Evolutionary conservation across 2,888 invertebrate species (phyloP).

Genomic region (Lasioglossum malachurum): DNA sequence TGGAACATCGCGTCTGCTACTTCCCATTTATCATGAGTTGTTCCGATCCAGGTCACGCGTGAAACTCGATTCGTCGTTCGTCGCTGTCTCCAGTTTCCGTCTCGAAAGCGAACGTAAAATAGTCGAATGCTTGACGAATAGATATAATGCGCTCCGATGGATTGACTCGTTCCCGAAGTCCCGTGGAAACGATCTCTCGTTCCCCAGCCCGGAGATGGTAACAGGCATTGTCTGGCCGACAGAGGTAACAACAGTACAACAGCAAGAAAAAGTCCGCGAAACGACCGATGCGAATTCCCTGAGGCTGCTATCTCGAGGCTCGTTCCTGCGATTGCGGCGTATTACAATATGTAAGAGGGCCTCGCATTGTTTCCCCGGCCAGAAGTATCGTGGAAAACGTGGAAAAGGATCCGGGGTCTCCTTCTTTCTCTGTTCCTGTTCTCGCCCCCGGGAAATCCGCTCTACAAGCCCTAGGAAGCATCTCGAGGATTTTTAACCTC

Average conservation of each 20-base stretch:
- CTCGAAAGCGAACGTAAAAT: not conserved
- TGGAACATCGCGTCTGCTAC: not conserved
- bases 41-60: conserved; percentile 9
- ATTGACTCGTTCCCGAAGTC: not conserved
- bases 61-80: not conserved
- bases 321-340: conserved; percentile 26
- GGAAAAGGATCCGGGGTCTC: conserved; percentile 30
- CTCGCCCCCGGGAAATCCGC: not conserved
- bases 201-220: conserved; percentile 19
- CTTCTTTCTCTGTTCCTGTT: conserved; percentile 11
- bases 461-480: not conserved
- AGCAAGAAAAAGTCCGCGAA: conserved; percentile 8
- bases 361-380: conserved; percentile 30
- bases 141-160: not conserved
- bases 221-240: conserved; percentile 32
- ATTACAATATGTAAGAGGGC: conserved; percentile 27
- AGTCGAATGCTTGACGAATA: not conserved
- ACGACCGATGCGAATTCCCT: conserved; percentile 38
- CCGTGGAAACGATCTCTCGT: conserved; percentile 15
- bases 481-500: conserved; percentile 31
- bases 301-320: conserved; percentile 11
- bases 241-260: not conserved
- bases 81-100: not conserved
- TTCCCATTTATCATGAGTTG: not conserved
- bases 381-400: conserved; percentile 38